phyloP scores from a whole-genome alignment of 2,797 vertebrate species.

The Tokudaia tokunoshimensis region DNA sequence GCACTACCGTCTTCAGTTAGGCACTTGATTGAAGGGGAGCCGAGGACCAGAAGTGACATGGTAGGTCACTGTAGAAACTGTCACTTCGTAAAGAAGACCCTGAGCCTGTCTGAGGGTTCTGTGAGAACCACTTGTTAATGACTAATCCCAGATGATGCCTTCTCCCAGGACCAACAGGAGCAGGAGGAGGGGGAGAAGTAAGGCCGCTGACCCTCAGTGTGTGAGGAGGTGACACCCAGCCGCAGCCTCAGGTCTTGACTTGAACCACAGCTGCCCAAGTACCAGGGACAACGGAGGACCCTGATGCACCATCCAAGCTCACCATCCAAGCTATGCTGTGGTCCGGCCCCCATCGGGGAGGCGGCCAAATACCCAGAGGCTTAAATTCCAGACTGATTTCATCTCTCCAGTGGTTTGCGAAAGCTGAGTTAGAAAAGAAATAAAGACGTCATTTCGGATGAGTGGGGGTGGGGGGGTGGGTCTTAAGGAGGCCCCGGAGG shows the following conservation, averaged over 20 bases:
- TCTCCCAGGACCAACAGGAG: too few species aligned
- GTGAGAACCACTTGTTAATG: neutral
- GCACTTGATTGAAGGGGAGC: neutral
- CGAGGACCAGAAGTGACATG: neutral
- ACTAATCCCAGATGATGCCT: neutral
- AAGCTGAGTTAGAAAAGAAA: constrained; percentile 31
- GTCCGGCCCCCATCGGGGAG: neutral
- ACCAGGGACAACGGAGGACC: neutral
- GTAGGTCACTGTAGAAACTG: neutral
- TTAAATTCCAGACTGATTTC: constrained; percentile 51
- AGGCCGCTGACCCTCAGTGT: neutral
- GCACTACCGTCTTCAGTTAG: neutral
- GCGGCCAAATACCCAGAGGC: neutral
- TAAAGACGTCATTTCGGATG: neutral
- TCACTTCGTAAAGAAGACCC: neutral
- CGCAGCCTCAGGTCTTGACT: neutral
- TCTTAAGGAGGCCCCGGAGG: neutral
- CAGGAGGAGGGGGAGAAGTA: neutral
- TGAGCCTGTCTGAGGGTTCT: rapidly evolving
- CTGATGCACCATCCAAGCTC: too few species aligned
- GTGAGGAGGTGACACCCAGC: neutral
- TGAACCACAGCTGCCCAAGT: neutral
- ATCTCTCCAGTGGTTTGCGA: constrained; percentile 35
- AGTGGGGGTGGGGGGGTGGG: neutral
- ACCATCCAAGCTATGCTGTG: neutral